Conservation (phyloP, 2,888 invertebrate genomes). For the Lycaena phlaeas region DNA sequence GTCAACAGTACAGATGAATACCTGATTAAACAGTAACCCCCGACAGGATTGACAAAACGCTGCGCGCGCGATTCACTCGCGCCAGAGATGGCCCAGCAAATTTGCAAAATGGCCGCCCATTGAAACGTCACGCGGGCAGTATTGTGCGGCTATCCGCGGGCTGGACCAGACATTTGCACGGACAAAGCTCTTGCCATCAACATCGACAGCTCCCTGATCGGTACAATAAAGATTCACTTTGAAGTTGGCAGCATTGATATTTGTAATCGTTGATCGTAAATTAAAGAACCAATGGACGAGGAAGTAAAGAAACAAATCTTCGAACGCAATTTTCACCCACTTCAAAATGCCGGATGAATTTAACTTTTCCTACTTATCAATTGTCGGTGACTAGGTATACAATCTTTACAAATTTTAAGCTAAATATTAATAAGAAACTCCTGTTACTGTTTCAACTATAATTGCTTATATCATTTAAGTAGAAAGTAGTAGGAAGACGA, state of each 20-base stretch:
- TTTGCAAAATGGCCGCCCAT: constrained; percentile 58
- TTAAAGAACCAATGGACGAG: no score
- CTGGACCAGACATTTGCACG: constrained; percentile 11
- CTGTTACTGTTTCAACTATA: no score
- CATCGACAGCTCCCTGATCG: constrained; percentile 8
- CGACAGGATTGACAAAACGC: constrained; percentile 68
- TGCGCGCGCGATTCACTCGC: constrained; percentile 45
- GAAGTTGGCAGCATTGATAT: constrained; percentile 1
- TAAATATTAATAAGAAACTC: no score
- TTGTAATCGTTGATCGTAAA: no score
- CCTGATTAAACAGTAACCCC: constrained; percentile 60
- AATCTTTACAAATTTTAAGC: no score
- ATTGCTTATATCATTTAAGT: no score
- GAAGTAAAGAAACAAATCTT: no score
- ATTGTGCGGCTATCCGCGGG: constrained; percentile 46
- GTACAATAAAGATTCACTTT: constrained; percentile 4
- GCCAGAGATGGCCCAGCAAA: constrained; percentile 45
- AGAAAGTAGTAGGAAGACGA: no score
- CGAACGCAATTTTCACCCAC: no score
- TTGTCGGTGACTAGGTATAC: no score
- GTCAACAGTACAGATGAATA: constrained; percentile 68
- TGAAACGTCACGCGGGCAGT: constrained; percentile 52
- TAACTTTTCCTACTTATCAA: no score
- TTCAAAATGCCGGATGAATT: no score
- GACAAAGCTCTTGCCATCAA: constrained; percentile 5